phyloP scores from a whole-genome alignment of 2,888 invertebrate species.

The Nephrotoma flavescens region DNA sequence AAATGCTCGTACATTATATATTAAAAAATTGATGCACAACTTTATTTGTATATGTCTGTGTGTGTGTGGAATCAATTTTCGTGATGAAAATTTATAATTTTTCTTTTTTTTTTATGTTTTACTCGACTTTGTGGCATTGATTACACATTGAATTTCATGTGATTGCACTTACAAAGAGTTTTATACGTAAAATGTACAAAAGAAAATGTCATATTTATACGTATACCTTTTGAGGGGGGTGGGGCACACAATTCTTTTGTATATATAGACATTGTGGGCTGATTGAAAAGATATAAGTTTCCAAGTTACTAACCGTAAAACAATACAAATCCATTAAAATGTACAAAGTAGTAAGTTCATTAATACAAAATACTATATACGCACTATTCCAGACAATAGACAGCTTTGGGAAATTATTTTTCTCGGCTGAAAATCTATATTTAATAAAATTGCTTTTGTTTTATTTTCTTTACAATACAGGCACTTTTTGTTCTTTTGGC shows the following conservation, averaged over 20 bases:
- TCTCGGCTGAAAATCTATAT: not conserved
- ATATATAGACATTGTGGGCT: not conserved
- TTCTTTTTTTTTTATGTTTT: not conserved
- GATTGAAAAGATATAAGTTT: not conserved
- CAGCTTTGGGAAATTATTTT: not conserved
- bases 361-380: too few relatives aligned
- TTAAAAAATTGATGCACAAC: not conserved
- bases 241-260: not conserved
- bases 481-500: conserved; percentile 12
- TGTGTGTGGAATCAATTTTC: not conserved
- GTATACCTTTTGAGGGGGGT: not conserved
- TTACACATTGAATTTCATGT: not conserved
- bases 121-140: not conserved
- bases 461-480: not conserved
- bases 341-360: not conserved
- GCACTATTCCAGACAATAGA: not conserved
- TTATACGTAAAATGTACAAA: not conserved
- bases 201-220: not conserved
- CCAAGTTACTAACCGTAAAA: not conserved
- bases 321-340: not conserved
- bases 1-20: not conserved
- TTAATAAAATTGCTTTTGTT: conserved; percentile 12
- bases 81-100: not conserved
- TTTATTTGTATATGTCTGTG: not conserved
- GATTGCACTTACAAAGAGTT: not conserved